Base-by-base conservation (phyloP, 2,113 vertebrate species). In the Silurus meridionalis region DNA sequence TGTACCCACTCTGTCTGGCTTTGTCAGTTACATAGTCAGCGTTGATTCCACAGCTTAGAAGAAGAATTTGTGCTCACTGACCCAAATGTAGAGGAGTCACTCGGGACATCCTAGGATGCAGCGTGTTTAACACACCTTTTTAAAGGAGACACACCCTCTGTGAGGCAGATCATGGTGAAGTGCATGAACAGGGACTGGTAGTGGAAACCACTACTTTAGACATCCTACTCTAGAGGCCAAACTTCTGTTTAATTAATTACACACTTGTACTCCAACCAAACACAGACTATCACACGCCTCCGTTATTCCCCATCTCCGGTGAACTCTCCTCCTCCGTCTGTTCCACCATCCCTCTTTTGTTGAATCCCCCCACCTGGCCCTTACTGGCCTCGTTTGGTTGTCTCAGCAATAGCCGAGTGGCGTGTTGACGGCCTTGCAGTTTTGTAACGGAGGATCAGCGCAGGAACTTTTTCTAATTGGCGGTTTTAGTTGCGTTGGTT, bases 401-500 rank as follows among this genome's bases (percentile, higher is more conserved):
- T 75, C 85, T 86, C 80, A 82, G 80, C 85, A 77, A 74, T 77
- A 53, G 86, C 21, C 9, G 48, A 77, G 86, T 52, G 75, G 83
- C 25, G 82, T 79, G 82, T 46, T 91, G 90, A 90, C 84, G 46
- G 86, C 82, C 91, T 83, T 74, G 84, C 88, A 89, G 94, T 93
- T 92, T 93, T 91, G 89, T 92, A 90, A 88, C 80, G 78, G 85
- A 79, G 90, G 91, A 91, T 93, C 92, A 86, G 89, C 88, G 80
- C 87, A 91, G 92, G 88, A 91, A 93, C 92, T 92, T 85, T 66
- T 92, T 93, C 90, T 92, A 92, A 94, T 94, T 92, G 92, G 91
- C 90, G 93, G 91, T 82, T 93, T 94, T 89, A 92, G 90, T 91
- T 80, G 78, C 89, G 91, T 85, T 91, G 91, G 74, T 89, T 97